Conservation (phyloP, 2,888 invertebrate genomes). For the Drosophila multiciliata region DNA sequence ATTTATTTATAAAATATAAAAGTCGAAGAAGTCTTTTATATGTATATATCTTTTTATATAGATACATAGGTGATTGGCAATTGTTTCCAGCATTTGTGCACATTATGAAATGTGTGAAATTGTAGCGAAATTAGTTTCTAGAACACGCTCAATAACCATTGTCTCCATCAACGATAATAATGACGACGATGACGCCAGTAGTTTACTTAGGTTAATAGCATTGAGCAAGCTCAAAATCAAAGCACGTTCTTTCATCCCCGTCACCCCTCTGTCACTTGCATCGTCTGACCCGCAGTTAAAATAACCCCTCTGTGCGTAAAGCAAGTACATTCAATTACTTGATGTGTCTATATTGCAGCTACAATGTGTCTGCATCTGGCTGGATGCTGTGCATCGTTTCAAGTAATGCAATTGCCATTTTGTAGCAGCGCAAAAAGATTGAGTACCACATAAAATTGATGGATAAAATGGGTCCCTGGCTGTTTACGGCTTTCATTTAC, state of each 20-base stretch:
- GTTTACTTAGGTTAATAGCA: conserved; percentile 72
- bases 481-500: neutral
- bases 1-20: too few species aligned
- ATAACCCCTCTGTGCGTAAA: conserved; percentile 33
- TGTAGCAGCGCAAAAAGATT: conserved; percentile 58
- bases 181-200: conserved; percentile 36
- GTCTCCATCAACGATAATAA: conserved; percentile 23
- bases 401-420: conserved; percentile 70
- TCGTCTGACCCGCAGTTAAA: conserved; percentile 8
- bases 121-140: conserved; percentile 2
- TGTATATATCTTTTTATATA: neutral
- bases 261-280: neutral
- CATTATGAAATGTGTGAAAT: neutral
- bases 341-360: conserved; percentile 68
- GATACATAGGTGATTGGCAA: neutral
- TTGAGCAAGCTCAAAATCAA: conserved; percentile 63
- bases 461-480: conserved; percentile 55
- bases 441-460: conserved; percentile 68
- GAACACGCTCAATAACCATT: conserved; percentile 32
- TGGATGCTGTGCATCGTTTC: conserved; percentile 13
- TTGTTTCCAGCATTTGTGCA: neutral
- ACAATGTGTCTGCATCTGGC: conserved; percentile 57
- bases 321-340: conserved; percentile 76
- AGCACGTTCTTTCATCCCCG: conserved; percentile 31
- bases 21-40: neutral